Percentiles rank a stretch among this genome's conserved stretches.
Conservation (phyloP, 2,888 invertebrate genomes). For the Aleiodes alternator region DNA sequence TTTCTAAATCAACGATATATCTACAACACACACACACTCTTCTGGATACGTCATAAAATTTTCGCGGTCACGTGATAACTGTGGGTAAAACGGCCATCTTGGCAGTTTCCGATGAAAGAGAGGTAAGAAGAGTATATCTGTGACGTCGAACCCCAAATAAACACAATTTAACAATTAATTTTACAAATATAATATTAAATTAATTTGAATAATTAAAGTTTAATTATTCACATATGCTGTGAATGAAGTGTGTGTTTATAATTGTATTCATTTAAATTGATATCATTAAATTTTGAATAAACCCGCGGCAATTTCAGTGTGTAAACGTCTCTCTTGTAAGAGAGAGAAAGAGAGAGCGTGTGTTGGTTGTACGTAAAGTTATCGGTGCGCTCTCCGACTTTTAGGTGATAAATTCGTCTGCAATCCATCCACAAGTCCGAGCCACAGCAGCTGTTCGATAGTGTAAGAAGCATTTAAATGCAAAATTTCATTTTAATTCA, state of each 20-base stretch:
- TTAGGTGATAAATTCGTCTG: slow-evolving; percentile 59
- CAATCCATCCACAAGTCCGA: slow-evolving; percentile 51
- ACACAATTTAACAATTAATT: slow-evolving; percentile 55
- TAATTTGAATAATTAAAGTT: background rate
- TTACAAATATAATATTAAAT: background rate
- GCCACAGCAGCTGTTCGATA: slow-evolving; percentile 66
- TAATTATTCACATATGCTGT: slow-evolving; percentile 36
- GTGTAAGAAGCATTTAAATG: slow-evolving; percentile 41
- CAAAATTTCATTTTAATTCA: slow-evolving; percentile 2
- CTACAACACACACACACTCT: slow-evolving; percentile 35
- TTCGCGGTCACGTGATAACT: slow-evolving; percentile 66
- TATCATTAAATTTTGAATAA: slow-evolving; percentile 60
- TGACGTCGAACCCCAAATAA: slow-evolving; percentile 68
- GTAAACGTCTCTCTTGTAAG: background rate
- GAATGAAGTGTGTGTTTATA: slow-evolving; percentile 16
- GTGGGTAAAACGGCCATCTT: slow-evolving; percentile 64
- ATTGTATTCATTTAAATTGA: background rate
- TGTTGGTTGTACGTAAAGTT: slow-evolving; percentile 22
- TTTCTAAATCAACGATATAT: no score
- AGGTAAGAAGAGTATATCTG: slow-evolving; percentile 66
- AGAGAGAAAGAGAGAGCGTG: slow-evolving; percentile 19
- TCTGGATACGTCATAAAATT: slow-evolving; percentile 67
- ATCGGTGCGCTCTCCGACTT: slow-evolving; percentile 48
- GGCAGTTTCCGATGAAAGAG: slow-evolving; percentile 68
- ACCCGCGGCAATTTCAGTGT: slow-evolving; percentile 55